phyloP scores from a whole-genome alignment of 1,140 invertebrate species.

The Harlomillsia oculata region DNA sequence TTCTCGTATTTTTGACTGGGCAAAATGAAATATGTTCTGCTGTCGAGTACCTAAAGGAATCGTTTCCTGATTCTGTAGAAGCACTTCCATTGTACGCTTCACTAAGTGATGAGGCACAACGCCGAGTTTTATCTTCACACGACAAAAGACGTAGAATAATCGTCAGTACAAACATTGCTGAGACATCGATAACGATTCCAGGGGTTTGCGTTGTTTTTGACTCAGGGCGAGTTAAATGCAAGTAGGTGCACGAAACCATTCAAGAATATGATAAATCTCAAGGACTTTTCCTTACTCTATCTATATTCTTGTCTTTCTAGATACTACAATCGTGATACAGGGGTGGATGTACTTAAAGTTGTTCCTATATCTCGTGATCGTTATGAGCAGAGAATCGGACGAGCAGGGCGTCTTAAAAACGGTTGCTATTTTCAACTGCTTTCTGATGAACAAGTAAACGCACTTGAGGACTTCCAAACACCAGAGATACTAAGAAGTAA shows the following conservation, averaged over 20 bases:
- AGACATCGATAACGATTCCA: slow-evolving; percentile 90
- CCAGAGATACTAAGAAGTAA: slow-evolving; percentile 82
- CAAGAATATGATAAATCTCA: neutral
- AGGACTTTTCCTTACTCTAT: neutral
- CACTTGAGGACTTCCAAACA: slow-evolving; percentile 57
- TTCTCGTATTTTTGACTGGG: slow-evolving; percentile 95
- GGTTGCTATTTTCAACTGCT: slow-evolving; percentile 78
- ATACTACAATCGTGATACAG: slow-evolving; percentile 40
- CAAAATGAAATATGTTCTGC: slow-evolving; percentile 96
- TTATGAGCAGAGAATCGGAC: slow-evolving; percentile 79
- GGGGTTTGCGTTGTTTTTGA: slow-evolving; percentile 92
- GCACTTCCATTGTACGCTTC: slow-evolving; percentile 71
- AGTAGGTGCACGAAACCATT: slow-evolving; percentile 43
- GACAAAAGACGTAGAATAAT: slow-evolving; percentile 78
- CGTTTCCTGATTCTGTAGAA: slow-evolving; percentile 44
- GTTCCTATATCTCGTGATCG: slow-evolving; percentile 80
- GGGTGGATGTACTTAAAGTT: slow-evolving; percentile 74
- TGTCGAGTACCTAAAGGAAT: slow-evolving; percentile 36
- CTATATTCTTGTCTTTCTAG: neutral
- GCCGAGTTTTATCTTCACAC: slow-evolving; percentile 64
- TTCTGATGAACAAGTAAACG: slow-evolving; percentile 59
- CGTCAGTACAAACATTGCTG: slow-evolving; percentile 94
- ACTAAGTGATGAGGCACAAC: slow-evolving; percentile 62
- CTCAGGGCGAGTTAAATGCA: slow-evolving; percentile 83
- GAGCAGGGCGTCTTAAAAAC: slow-evolving; percentile 74